phyloP scores from a whole-genome alignment of 1,140 invertebrate species.

The Zaprionus ornatus region DNA sequence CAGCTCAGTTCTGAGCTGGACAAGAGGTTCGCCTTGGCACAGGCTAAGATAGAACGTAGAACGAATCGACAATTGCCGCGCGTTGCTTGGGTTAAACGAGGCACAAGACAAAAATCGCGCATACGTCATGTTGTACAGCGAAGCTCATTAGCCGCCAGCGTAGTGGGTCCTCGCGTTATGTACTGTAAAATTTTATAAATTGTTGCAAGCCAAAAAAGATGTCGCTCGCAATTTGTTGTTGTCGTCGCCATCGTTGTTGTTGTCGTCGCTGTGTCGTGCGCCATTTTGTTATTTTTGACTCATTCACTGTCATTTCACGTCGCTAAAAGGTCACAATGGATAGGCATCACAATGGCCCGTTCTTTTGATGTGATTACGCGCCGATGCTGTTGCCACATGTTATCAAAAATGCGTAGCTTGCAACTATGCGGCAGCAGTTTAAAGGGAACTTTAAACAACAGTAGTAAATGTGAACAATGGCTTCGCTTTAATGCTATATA shows the following conservation, averaged over 20 bases:
- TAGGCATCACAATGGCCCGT: slow-evolving; percentile 18
- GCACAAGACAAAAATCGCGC: slow-evolving; percentile 72
- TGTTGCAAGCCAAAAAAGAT: slow-evolving; percentile 32
- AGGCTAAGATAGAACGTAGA: slow-evolving; percentile 1
- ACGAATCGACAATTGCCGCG: background rate
- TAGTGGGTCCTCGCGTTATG: slow-evolving; percentile 37
- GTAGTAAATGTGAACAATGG: background rate
- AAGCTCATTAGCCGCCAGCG: slow-evolving; percentile 18
- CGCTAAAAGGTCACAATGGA: slow-evolving; percentile 38
- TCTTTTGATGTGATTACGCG: slow-evolving; percentile 21
- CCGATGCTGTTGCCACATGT: slow-evolving; percentile 25
- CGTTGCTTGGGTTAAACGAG: slow-evolving; percentile 47
- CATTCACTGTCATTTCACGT: slow-evolving; percentile 56
- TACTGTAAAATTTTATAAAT: slow-evolving; percentile 78
- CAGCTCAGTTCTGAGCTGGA: background rate
- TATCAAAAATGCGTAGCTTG: slow-evolving; percentile 22
- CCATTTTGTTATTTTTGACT: slow-evolving; percentile 68
- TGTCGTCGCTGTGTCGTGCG: slow-evolving; percentile 32
- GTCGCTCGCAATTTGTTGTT: slow-evolving; percentile 40
- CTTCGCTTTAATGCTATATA: background rate
- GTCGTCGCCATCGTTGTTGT: slow-evolving; percentile 35
- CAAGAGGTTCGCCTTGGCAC: slow-evolving; percentile 9
- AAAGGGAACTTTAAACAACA: background rate
- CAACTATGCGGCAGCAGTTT: background rate
- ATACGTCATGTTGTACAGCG: slow-evolving; percentile 67